Evolutionary conservation across 2,113 vertebrate species (phyloP).

Genomic region (Argyrosomus japonicus): DNA sequence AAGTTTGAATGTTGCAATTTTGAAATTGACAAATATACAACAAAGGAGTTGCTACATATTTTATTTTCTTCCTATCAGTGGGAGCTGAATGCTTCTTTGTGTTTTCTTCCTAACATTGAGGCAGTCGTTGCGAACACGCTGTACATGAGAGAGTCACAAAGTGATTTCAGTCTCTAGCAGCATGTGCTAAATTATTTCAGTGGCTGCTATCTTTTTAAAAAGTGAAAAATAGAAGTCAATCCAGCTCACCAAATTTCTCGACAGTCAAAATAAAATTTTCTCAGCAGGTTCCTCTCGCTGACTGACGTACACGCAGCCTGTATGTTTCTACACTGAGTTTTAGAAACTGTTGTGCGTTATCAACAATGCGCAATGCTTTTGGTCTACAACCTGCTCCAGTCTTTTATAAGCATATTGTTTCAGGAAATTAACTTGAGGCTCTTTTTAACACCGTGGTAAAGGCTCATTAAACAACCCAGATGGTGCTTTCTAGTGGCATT

Average conservation of each 20-base stretch:
- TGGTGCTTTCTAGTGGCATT: slow-evolving; percentile 78
- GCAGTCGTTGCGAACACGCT: not conserved
- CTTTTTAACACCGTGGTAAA: slow-evolving; percentile 68
- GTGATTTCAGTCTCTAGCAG: not conserved
- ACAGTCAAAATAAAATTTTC: not conserved
- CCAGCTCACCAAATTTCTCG: not conserved
- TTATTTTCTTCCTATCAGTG: not conserved
- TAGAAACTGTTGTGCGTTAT: slow-evolving; percentile 21
- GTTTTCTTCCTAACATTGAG: not conserved
- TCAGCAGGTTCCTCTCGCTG: not conserved
- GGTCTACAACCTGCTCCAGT: slow-evolving; percentile 64
- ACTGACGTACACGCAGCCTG: not conserved
- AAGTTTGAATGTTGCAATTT: not conserved
- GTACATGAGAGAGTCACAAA: not conserved
- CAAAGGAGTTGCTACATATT: not conserved
- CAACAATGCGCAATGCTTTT: slow-evolving; percentile 41
- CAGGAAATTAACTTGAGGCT: slow-evolving; percentile 75
- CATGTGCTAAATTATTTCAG: not conserved
- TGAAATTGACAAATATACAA: not conserved
- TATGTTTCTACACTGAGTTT: slow-evolving; percentile 13
- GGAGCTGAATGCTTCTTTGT: not conserved
- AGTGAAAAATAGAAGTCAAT: not conserved
- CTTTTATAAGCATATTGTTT: slow-evolving; percentile 77
- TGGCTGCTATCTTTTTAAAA: not conserved
- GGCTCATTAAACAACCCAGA: slow-evolving; percentile 81